Percentiles rank a stretch among this genome's conserved stretches.
phyloP scores from a whole-genome alignment of 2,113 vertebrate species.

The Urocolius indicus region DNA sequence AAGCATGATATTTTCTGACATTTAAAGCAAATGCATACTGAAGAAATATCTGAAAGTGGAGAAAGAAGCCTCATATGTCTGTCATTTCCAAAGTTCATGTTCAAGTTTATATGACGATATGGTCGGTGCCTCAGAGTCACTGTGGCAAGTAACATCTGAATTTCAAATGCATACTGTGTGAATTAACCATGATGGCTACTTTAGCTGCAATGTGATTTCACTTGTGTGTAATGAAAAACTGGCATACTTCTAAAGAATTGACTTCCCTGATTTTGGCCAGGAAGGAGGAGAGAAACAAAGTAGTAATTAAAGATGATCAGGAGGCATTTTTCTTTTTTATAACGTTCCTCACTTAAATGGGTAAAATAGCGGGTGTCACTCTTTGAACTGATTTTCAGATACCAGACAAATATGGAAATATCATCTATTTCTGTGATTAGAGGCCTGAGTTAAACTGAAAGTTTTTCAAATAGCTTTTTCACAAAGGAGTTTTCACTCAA shows the following conservation, averaged over 20 bases:
- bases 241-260: neutral
- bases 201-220: neutral
- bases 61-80: neutral
- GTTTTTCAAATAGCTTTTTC: neutral
- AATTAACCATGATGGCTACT: neutral
- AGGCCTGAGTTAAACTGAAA: neutral
- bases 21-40: neutral
- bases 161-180: neutral
- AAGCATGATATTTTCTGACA: constrained; percentile 3
- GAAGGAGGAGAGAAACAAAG: neutral
- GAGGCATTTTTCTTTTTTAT: neutral
- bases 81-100: neutral
- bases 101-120: neutral
- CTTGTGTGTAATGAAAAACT: neutral
- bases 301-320: neutral
- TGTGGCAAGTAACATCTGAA: neutral
- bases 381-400: neutral
- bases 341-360: neutral
- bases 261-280: neutral
- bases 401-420: neutral
- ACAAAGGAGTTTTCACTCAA: neutral
- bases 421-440: neutral
- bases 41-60: neutral
- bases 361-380: neutral
- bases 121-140: neutral